These are phyloP conservation scores for Deroplatys truncata DNA, from an alignment of 2,888 invertebrate species.

Conservation along the genomic window DNA sequence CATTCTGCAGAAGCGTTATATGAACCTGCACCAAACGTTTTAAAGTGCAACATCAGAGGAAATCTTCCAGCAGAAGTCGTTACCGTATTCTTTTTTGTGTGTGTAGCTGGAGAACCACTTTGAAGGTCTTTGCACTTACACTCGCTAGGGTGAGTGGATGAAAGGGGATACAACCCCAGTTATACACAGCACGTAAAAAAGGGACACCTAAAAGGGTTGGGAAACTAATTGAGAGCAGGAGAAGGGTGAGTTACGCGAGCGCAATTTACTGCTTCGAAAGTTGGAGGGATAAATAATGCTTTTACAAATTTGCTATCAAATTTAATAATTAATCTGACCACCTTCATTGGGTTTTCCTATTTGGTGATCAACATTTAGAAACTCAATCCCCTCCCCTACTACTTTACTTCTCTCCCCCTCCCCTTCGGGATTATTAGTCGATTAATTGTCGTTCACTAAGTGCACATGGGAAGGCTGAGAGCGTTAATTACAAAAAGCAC, in stretches of 20 bases:
- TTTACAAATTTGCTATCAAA: not conserved
- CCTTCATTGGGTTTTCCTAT: not conserved
- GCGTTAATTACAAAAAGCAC: no score
- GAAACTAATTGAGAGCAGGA: not conserved
- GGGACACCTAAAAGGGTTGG: not conserved
- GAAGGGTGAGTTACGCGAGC: not conserved
- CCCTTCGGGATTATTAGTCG: no score
- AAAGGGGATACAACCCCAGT: not conserved
- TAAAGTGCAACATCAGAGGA: not conserved
- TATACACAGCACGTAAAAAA: not conserved
- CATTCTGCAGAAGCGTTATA: no score
- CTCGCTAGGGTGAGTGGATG: not conserved
- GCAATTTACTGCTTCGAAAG: not conserved
- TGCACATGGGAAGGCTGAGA: no score
- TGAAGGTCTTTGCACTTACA: not conserved
- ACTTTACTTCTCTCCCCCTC: no score
- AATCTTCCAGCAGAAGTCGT: not conserved
- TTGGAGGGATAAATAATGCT: not conserved
- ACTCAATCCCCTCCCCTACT: not conserved
- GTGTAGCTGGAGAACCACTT: not conserved
- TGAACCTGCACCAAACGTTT: not conserved
- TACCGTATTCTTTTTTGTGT: not conserved
- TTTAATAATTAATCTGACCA: not conserved
- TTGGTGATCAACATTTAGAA: not conserved
- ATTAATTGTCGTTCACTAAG: no score